Evolutionary conservation across 2,888 invertebrate genomes (phyloP), one percentile per base, ranked within the genome.

Genomic region (Helleia helle): DNA sequence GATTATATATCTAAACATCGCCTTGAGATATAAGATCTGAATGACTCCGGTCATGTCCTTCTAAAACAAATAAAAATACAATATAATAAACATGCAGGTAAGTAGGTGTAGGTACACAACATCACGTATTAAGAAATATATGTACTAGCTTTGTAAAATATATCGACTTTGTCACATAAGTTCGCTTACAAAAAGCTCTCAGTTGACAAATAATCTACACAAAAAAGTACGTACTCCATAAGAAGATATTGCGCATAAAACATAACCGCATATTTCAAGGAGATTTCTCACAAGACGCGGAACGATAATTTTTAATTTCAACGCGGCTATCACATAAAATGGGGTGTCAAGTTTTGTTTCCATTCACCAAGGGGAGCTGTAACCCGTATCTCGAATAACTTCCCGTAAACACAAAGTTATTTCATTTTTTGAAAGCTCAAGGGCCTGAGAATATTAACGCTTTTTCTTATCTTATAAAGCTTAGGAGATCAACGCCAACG

Each of bases 401-500:
- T 34, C 34, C 34, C 18, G 34, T 34, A 22, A 34, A 34, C 34
- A 34, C 22, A 34, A 34, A 34, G 34, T 34, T 34, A 34, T 34
- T 34, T 34, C 34, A 34, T 34, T 34, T 34, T 34, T 34, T 34
- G 34, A 12, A 22, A 22, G 34, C 34, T 34, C 34, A 34, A 13
- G 13, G 22, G 34, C 22, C 22, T 8, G 34, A 12, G 22, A 34
- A 34, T 34, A 34, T 34, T 34, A 34, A 34, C 34, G 34, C 34
- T 34, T 22, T 12, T 12, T 31, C 31, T 34, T 34, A 34, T 34
- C 34, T 34, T 34, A 22, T 34, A 22, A 34, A 11, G 22, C 12
- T 34, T 22, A 18, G 2, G 34, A 34, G 22, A 22, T 5, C 18
- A 18, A 5, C 18, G 5, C 31, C 12, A 34, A 18, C 34, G 22